These are phyloP conservation scores for Hololepta plana DNA, from an alignment of 2,888 invertebrate genomes.

Conservation along the genomic window DNA sequence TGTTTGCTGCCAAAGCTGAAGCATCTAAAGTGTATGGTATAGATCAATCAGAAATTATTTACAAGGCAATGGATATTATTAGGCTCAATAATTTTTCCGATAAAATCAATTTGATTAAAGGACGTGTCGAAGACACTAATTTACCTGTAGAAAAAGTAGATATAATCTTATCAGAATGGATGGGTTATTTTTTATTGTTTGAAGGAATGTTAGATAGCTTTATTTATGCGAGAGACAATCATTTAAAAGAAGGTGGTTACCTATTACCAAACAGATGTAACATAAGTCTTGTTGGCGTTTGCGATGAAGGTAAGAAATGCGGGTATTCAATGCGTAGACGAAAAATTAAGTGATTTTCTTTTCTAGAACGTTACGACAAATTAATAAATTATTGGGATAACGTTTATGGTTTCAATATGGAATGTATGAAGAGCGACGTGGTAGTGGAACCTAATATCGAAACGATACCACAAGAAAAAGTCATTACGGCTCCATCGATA, in stretches of 20 bases:
- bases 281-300: conserved; percentile 62
- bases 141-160: conserved; percentile 66
- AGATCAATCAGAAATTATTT: conserved; percentile 91
- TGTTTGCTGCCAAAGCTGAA: conserved; percentile 94
- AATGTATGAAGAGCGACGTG: conserved; percentile 70
- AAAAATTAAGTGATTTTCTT: conserved; percentile 6
- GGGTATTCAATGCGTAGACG: conserved; percentile 1
- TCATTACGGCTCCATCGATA: conserved; percentile 46
- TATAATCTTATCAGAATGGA: conserved; percentile 94
- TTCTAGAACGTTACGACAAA: conserved; percentile 46
- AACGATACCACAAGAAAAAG: conserved; percentile 39
- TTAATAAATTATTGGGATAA: conserved; percentile 78
- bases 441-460: conserved; percentile 60
- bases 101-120: conserved; percentile 62
- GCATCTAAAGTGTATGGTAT: conserved; percentile 81
- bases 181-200: conserved; percentile 93
- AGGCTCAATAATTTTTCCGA: conserved; percentile 39
- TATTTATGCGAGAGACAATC: conserved; percentile 70
- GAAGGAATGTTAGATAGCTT: conserved; percentile 96
- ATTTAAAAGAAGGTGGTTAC: conserved; percentile 54
- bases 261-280: conserved; percentile 74
- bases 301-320: conserved; percentile 38
- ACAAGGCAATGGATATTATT: conserved; percentile 89
- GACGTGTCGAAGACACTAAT: conserved; percentile 67
- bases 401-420: conserved; percentile 90